phyloP scores from a whole-genome alignment of 2,888 invertebrate species.

The Nasonovia ribisnigri region DNA sequence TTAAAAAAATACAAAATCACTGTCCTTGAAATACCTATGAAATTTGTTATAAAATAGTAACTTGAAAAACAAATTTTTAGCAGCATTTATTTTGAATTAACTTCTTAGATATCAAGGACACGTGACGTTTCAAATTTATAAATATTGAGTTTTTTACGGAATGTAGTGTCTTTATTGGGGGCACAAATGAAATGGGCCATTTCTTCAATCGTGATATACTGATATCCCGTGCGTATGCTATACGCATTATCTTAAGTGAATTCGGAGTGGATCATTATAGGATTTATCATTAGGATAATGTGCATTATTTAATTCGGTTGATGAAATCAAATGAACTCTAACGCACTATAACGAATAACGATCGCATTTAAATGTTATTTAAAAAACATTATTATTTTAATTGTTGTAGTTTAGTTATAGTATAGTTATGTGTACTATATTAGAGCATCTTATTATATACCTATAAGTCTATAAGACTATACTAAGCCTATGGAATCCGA shows the following conservation, averaged over 20 bases:
- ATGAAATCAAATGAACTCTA: background rate
- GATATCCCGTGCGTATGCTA: background rate
- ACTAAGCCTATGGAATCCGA: too few relatives aligned
- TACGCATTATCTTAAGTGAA: background rate
- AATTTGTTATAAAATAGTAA: background rate
- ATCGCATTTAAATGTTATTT: too few relatives aligned
- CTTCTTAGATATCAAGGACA: background rate
- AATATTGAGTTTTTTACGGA: background rate
- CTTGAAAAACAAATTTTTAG: background rate
- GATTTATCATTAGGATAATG: background rate
- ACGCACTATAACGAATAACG: too few relatives aligned
- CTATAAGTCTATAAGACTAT: too few relatives aligned
- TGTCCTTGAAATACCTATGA: background rate
- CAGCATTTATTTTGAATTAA: background rate
- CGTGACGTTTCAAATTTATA: background rate
- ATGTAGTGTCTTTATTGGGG: background rate
- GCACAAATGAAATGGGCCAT: background rate
- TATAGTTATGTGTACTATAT: too few relatives aligned
- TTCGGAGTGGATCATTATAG: background rate
- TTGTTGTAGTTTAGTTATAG: too few relatives aligned
- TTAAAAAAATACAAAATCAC: background rate
- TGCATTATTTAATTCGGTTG: background rate
- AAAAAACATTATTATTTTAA: too few relatives aligned
- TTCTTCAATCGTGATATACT: background rate
- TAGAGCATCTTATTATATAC: too few relatives aligned